Conservation (phyloP, 2,888 invertebrate species). For the Plagodis pulveraria region DNA sequence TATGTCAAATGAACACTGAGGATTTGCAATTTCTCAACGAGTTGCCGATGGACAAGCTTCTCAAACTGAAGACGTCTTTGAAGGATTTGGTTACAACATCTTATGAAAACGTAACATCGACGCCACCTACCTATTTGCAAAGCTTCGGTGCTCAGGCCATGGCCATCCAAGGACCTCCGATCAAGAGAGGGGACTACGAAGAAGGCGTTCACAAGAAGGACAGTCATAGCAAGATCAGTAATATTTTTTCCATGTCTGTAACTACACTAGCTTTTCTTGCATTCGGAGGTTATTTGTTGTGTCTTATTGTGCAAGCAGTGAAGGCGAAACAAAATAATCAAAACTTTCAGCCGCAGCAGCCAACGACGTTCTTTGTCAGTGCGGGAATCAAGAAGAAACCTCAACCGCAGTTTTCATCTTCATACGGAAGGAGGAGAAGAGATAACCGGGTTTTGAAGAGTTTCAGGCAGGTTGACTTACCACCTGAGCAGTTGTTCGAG, state of each 20-base stretch:
- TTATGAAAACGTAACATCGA: conserved; percentile 57
- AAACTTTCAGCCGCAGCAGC: conserved; percentile 58
- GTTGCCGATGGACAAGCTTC: conserved; percentile 87
- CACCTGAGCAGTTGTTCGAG: conserved; percentile 78
- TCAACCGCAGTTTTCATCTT: conserved; percentile 66
- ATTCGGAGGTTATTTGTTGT: conserved; percentile 93
- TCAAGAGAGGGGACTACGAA: conserved; percentile 76
- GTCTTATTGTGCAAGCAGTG: conserved; percentile 90
- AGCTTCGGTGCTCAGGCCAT: conserved; percentile 74
- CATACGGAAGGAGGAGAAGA: conserved; percentile 67
- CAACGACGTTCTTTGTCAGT: conserved; percentile 67
- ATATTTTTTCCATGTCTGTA: conserved; percentile 91
- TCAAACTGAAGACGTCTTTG: conserved; percentile 84
- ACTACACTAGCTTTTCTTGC: conserved; percentile 93
- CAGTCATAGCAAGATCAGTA: conserved; percentile 87
- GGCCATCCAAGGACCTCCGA: conserved; percentile 67
- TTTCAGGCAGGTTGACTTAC: conserved; percentile 55
- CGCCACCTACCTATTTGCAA: conserved; percentile 55
- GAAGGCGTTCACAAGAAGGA: conserved; percentile 75
- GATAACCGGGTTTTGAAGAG: conserved; percentile 49
- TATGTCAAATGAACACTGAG: conserved; percentile 54
- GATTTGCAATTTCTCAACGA: conserved; percentile 86
- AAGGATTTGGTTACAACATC: conserved; percentile 58
- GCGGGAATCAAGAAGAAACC: conserved; percentile 76
- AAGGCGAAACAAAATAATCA: conserved; percentile 84